Base-by-base conservation (phyloP, 2,113 vertebrate genomes). In the Okapia johnstoni region DNA sequence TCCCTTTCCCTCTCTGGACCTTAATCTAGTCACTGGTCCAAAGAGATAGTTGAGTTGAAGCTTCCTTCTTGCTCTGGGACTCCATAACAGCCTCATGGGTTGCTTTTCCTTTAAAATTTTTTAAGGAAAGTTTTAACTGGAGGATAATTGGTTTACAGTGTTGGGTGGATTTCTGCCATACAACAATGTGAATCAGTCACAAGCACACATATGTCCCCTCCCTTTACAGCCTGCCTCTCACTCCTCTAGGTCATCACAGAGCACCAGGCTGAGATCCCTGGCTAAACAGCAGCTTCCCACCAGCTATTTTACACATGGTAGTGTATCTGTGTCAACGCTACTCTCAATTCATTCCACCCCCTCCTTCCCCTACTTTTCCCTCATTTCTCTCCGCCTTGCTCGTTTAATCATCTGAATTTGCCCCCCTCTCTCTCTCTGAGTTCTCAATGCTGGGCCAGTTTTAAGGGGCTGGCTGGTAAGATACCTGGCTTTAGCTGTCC, bases 351-450 rank as follows among this genome's bases (percentile, higher is more conserved):
- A 1, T 15, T 23, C 23, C 70, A 43, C 6, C 40, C 23, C 43
- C 70, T 25, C 66, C 36, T 43, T 26, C 23, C 21, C 40, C 70
- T 52, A 8, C 25, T 60, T 40, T 50, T 12, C 36, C 36, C 85
- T 46, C 2, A 1, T 6, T 28, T 85, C 50, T 63, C 17, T 52
- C 1, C n/a, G 7, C 6, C 5, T 55, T 5, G 7, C 7, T 25
- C 58, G 33, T 79, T 50, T 8, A 15, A 28, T 33, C 2, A 2
- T 17, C 17, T 96, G 33, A 14, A n/a, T 63, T 48, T 90, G 36
- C 83, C 33, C 85, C 10, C 73, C 28, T 52, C 52, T 73, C 57
- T 85, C 84, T 85, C 79, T 90, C 86, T 61, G 54, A 60, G 19
- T 83, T 23, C 5, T 5, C n/a, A n/a, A 30, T 26, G 40, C 52